phyloP scores from a whole-genome alignment of 2,888 invertebrate species.

The Atrina japonica region DNA sequence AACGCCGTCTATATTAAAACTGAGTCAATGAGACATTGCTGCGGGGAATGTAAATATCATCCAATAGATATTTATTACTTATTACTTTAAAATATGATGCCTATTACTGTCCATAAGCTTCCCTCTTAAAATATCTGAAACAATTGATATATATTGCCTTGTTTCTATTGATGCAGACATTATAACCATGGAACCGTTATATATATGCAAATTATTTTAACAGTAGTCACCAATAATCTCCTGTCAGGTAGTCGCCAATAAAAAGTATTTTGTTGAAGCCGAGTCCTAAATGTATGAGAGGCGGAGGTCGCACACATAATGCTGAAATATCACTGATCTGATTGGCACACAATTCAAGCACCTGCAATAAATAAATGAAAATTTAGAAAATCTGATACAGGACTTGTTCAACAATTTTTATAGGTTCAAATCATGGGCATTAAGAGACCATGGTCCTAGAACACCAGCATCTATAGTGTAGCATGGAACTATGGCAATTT shows the following conservation, averaged over 20 bases:
- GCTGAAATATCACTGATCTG: conserved; percentile 73
- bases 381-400: background rate
- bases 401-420: too few species aligned
- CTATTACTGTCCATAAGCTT: too few species aligned
- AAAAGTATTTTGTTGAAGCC: conserved; percentile 74
- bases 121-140: background rate
- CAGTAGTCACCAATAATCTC: conserved; percentile 71
- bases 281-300: conserved; percentile 77
- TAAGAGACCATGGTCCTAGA: background rate
- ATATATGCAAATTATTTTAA: too few species aligned
- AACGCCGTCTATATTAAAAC: too few species aligned
- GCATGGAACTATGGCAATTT: too few species aligned
- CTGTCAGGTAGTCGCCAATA: conserved; percentile 76
- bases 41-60: too few species aligned
- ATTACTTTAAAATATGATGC: too few species aligned
- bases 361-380: conserved; percentile 66
- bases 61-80: too few species aligned
- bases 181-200: too few species aligned
- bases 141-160: too few species aligned
- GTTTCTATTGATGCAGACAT: too few species aligned
- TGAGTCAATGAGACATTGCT: too few species aligned
- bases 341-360: conserved; percentile 79
- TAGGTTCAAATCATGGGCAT: background rate
- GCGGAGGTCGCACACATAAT: conserved; percentile 72
- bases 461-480: background rate